Conservation (phyloP, 1,140 invertebrate species). For the Delia radicum region DNA sequence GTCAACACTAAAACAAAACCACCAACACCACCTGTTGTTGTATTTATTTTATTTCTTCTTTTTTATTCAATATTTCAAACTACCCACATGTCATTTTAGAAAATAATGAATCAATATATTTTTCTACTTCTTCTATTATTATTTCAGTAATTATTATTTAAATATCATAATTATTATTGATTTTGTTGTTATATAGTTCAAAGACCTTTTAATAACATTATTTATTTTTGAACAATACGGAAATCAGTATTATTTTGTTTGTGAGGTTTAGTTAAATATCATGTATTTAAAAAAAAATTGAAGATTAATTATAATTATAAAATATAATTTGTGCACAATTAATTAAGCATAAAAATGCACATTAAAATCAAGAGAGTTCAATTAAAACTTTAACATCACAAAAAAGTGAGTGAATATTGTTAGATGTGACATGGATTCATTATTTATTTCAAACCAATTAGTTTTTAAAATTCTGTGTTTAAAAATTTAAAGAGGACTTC, state of each 20-base stretch:
- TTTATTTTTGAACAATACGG: background rate
- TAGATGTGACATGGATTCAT: background rate
- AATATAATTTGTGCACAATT: background rate
- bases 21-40: background rate
- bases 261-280: background rate
- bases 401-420: background rate
- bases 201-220: background rate
- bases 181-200: background rate
- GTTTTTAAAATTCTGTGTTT: too few relatives aligned
- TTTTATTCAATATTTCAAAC: too few relatives aligned
- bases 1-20: background rate
- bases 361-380: background rate
- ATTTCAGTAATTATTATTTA: background rate
- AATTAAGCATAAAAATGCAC: background rate
- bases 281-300: too few relatives aligned
- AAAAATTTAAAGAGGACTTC: too few relatives aligned
- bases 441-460: background rate
- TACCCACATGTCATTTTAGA: background rate
- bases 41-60: background rate
- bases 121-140: background rate
- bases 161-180: background rate
- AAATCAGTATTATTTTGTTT: background rate
- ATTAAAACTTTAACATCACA: background rate
- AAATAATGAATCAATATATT: background rate
- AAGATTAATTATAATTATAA: too few relatives aligned